Base-by-base conservation (phyloP, 2,888 invertebrate genomes). In the Hedya salicella region DNA sequence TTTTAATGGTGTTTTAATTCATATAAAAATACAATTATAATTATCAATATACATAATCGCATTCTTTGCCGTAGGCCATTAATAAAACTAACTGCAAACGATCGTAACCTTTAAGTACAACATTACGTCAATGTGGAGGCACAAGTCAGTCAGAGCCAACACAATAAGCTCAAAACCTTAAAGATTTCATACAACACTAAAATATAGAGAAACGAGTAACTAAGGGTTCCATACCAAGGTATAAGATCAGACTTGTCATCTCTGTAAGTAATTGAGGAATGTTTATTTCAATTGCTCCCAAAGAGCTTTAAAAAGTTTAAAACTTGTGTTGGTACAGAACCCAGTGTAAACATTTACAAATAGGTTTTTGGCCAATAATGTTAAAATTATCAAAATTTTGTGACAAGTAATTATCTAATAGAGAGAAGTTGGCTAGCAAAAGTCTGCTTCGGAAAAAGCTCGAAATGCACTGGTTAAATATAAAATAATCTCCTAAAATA, bases 11-110 rank as follows among this genome's bases (percentile, higher is more conserved):
- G 81, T 84, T 88, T 86, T 90, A 88, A 88, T 90, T 85, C 79
- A 88, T 91, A 91, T 88, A 91, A 91, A 91, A 91, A 90, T 91
- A 90, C 89, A 88, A 86, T 88, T 84, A 85, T 88, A 80, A 83
- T 86, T 79, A 85, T 82, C 70, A 87, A 84, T 86, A 89, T 85
- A 88, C 86, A 89, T 88, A 87, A 86, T 85, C 81, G 86, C 86
- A 81, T 81, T 66, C 84, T 82, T 86, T 83, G 77, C 82, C 81
- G 77, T 73, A 83, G 86, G 85, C 86, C 78, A 86, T 78, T 78
- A 78, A 77, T 82, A 77, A 78, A 82, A 82, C 74, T 74, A 82
- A 80, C 76, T 82, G 85, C 86, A 82, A 85, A 83, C 81, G 75
- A 78, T 68, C 50, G 80, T 77, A 76, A 73, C 78, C 78, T 69